Conservation (phyloP, 2,113 vertebrate genomes). For the Odontophorus gujanensis region DNA sequence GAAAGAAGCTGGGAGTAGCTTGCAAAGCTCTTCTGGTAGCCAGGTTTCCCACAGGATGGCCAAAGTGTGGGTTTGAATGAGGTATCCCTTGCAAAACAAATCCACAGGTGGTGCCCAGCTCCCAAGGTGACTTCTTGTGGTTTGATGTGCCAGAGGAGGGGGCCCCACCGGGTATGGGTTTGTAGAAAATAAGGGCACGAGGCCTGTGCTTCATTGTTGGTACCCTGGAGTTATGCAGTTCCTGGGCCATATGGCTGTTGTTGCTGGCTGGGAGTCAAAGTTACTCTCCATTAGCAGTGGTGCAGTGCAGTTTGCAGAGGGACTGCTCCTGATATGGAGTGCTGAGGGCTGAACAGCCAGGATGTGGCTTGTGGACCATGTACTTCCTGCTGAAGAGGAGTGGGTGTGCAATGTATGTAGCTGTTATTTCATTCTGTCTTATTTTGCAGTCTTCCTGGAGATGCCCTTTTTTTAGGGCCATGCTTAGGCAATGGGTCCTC, state of each 20-base stretch:
- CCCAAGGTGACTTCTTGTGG: neutral
- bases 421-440: neutral
- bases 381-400: neutral
- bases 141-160: neutral
- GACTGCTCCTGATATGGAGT: rapidly evolving
- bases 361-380: constrained; percentile 19
- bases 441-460: constrained; percentile 9
- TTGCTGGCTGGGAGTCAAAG: neutral
- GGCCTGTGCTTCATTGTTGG: neutral
- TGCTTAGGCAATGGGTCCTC: neutral
- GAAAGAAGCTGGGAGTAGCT: neutral
- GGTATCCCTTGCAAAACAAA: rapidly evolving
- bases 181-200: neutral
- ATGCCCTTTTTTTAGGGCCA: neutral
- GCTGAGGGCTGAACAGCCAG: neutral
- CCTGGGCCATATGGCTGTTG: neutral
- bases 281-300: neutral
- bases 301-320: neutral
- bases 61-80: rapidly evolving
- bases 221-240: neutral
- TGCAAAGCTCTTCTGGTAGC: neutral
- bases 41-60: neutral
- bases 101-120: neutral
- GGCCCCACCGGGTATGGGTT: neutral
- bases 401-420: neutral